phyloP scores from a whole-genome alignment of 2,113 vertebrate species.

The Chloropsis hardwickii region DNA sequence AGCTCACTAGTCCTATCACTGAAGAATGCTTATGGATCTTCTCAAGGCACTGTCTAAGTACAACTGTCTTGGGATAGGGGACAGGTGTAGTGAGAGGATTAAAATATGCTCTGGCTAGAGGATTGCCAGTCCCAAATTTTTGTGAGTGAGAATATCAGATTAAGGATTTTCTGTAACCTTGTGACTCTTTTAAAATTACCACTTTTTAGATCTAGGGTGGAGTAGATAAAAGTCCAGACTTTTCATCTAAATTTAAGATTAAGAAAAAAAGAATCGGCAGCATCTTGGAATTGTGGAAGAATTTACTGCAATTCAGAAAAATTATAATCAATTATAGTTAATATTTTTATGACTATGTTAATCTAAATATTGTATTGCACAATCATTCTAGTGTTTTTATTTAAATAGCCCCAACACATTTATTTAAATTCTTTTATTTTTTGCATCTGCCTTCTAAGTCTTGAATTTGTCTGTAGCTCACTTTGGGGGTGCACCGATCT shows the following conservation, averaged over 20 bases:
- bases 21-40: neutral
- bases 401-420: neutral
- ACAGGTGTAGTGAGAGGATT: neutral
- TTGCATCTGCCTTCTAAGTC: neutral
- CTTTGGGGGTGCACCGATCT: rapidly evolving
- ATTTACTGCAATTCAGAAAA: neutral
- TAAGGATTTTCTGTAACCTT: neutral
- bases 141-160: neutral
- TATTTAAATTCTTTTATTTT: neutral
- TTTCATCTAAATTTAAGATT: neutral
- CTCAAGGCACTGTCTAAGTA: neutral
- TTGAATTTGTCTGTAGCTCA: neutral
- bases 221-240: neutral
- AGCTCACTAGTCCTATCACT: neutral
- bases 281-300: neutral
- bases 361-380: neutral
- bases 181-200: neutral
- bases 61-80: neutral
- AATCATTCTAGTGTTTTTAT: neutral
- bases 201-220: neutral
- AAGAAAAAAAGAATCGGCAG: neutral
- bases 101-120: neutral
- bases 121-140: neutral
- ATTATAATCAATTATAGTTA: neutral
- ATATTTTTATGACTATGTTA: neutral